Conservation (phyloP, 1,140 invertebrate genomes). For the Drosophila novamexicana region DNA sequence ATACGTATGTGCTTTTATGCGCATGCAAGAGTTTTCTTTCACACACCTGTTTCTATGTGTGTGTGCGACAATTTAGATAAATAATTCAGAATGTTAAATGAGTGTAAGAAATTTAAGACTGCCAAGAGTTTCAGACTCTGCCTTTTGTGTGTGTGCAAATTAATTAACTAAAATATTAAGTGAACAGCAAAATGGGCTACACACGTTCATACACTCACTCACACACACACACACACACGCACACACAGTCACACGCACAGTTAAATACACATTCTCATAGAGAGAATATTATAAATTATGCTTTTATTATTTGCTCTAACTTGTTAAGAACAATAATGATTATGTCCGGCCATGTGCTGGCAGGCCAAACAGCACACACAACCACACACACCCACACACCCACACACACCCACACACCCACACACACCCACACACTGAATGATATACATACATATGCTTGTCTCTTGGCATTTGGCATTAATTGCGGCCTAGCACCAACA, state of each 20-base stretch:
- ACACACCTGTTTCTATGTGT: conserved; percentile 25
- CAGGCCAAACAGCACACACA: conserved; percentile 13
- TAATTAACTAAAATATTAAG: conserved; percentile 81
- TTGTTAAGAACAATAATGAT: conserved; percentile 70
- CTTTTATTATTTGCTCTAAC: conserved; percentile 78
- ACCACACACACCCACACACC: conserved; percentile 6
- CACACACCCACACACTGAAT: background rate
- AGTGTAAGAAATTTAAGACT: conserved; percentile 70
- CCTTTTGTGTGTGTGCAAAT: conserved; percentile 65
- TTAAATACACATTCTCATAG: conserved; percentile 3
- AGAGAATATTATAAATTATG: conserved; percentile 75
- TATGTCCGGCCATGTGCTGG: conserved; percentile 72
- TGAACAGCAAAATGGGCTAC: conserved; percentile 42
- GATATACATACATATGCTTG: conserved; percentile 22
- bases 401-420: background rate
- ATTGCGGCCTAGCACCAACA: conserved; percentile 71
- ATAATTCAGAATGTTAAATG: conserved; percentile 81
- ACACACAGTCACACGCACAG: conserved; percentile 2
- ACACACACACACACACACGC: conserved; percentile 3
- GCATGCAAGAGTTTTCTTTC: conserved; percentile 39
- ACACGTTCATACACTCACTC: conserved; percentile 5
- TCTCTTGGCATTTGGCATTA: conserved; percentile 66
- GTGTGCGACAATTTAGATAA: conserved; percentile 70
- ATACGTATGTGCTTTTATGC: conserved; percentile 26
- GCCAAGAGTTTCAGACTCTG: conserved; percentile 57